Evolutionary conservation across 2,888 invertebrate genomes (phyloP).

Genomic region (Agriopis leucophaearia): DNA sequence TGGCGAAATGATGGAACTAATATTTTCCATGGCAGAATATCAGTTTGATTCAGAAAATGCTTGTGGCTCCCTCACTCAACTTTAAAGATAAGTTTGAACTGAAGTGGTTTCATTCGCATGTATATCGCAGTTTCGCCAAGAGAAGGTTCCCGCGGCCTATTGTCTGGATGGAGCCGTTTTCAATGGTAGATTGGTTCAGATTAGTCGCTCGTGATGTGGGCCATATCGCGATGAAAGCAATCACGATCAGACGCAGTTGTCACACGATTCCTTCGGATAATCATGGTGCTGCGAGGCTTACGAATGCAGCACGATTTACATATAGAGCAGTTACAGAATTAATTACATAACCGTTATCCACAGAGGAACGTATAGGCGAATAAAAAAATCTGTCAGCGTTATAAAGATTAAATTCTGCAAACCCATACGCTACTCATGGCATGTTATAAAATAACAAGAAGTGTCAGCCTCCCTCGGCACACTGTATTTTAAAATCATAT

Average conservation of each 20-base stretch:
- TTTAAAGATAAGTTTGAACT: neutral
- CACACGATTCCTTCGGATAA: constrained; percentile 59
- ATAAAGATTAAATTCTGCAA: neutral
- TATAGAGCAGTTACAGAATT: constrained; percentile 24
- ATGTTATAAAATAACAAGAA: constrained; percentile 1
- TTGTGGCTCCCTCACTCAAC: neutral
- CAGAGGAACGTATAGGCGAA: neutral
- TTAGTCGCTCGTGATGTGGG: constrained; percentile 67
- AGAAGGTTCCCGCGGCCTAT: constrained; percentile 42
- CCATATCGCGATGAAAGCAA: constrained; percentile 76
- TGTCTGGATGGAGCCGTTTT: constrained; percentile 40
- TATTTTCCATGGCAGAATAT: neutral
- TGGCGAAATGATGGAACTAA: neutral
- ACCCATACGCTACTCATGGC: neutral
- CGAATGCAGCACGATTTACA: constrained; percentile 41
- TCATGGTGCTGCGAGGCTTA: constrained; percentile 49
- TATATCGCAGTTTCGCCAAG: constrained; percentile 37
- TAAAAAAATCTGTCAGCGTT: neutral
- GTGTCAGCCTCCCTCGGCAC: neutral
- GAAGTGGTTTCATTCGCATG: constrained; percentile 37
- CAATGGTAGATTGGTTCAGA: constrained; percentile 57
- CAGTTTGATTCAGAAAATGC: too few species aligned
- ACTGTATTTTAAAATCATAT: neutral
- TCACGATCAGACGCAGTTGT: constrained; percentile 69
- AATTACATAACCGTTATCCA: constrained; percentile 4